Evolutionary conservation across 2,888 invertebrate genomes (phyloP), one percentile per base, ranked within the genome.

Genomic region (Empis livida): DNA sequence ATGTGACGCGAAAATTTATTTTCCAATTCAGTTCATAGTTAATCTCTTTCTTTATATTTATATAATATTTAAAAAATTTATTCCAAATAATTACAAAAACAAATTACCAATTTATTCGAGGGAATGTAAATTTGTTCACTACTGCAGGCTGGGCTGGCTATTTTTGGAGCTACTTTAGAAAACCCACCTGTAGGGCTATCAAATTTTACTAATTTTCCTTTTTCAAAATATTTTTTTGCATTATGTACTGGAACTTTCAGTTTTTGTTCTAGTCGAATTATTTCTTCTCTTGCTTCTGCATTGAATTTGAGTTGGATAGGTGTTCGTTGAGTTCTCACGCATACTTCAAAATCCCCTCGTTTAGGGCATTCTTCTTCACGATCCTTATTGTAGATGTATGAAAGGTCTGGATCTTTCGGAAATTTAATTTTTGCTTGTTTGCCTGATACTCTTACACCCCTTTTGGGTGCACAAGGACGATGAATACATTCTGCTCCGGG

Each of bases 71-170:
- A n/a, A n/a, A n/a, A n/a, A n/a, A n/a, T n/a, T n/a, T n/a, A n/a
- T n/a, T n/a, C n/a, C n/a, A n/a, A n/a, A n/a, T n/a, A 20, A 20
- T 20, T 20, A 20, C 20, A 5, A 27, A 8, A 8, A 27, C 2
- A 27, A 27, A 27, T 60, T 51, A 64, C 64, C 59, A 64, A 54
- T 37, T 56, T 61, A 37, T 56, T 56, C 17, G 64, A 56, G 9
- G 63, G 64, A 37, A 59, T 48, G 27, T 56, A 56, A 16, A 65
- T 59, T 44, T 56, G 46, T 9, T 57, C 55, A 20, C 55, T 51
- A 46, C 60, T 62, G 43, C 62, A 63, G 5, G 59, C 54, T 1
- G 62, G 60, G 10, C 59, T 58, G 1, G 64, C 65, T 10, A 52
- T 16, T 40, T 58, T 52, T 0, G 59, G 61, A 27, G 6, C 23